Conservation (phyloP, 2,113 vertebrate species). For the Tychaedon coryphoeus region DNA sequence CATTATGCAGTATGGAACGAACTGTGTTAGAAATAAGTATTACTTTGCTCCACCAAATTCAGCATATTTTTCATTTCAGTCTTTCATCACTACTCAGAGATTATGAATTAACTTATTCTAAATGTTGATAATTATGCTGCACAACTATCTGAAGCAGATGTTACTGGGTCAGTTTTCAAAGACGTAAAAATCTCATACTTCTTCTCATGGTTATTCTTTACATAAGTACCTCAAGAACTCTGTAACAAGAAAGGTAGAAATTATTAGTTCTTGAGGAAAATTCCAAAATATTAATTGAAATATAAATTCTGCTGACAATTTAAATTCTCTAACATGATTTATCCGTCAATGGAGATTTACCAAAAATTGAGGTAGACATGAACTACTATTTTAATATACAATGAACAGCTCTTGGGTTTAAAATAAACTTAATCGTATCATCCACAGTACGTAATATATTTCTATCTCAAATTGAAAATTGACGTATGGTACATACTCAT, state of each 20-base stretch:
- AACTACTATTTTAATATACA: conserved; percentile 33
- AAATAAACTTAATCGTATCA: not conserved
- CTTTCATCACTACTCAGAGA: not conserved
- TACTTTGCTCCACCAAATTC: not conserved
- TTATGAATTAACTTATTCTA: not conserved
- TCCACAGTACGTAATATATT: not conserved
- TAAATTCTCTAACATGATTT: conserved; percentile 28
- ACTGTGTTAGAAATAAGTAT: not conserved
- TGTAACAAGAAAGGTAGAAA: not conserved
- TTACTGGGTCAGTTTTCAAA: not conserved
- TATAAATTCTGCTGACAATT: not conserved
- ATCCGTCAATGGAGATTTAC: not conserved
- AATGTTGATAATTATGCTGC: not conserved
- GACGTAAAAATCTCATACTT: not conserved
- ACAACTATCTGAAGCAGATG: not conserved
- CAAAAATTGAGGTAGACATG: not conserved
- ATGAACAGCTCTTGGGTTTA: not conserved
- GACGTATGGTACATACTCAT: not conserved
- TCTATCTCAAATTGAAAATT: not conserved
- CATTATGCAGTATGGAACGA: not conserved
- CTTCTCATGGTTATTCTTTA: not conserved
- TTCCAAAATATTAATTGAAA: not conserved
- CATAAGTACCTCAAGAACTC: not conserved
- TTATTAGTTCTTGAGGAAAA: not conserved
- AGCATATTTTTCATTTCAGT: not conserved